A percentile compares a stretch with the other conserved stretches of the same genome.
These are phyloP conservation scores for Glossosoma conforme DNA, from an alignment of 1,140 invertebrate genomes.

Conservation along the genomic window DNA sequence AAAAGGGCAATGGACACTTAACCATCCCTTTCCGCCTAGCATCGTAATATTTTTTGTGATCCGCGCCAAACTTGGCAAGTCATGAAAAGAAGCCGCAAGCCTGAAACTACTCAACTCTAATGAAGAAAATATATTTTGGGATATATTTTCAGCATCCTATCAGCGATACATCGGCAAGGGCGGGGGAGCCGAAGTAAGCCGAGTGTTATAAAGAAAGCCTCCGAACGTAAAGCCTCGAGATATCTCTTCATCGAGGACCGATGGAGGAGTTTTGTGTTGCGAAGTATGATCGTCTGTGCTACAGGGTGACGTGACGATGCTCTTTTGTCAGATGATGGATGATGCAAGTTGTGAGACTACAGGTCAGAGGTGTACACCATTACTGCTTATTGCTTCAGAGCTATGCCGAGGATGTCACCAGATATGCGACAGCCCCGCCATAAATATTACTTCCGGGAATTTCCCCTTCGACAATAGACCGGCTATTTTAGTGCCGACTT, in stretches of 20 bases:
- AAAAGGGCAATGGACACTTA: too few species aligned
- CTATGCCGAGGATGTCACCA: constrained; percentile 8
- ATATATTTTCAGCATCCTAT: constrained; percentile 12
- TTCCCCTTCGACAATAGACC: constrained; percentile 3
- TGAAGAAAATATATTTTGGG: constrained; percentile 10
- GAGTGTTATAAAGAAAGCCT: neutral
- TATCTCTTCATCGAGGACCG: too few species aligned
- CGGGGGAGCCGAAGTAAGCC: neutral
- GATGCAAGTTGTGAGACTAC: constrained; percentile 13
- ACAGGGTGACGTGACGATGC: constrained; percentile 6
- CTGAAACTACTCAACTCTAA: constrained; percentile 16
- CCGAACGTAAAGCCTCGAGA: neutral
- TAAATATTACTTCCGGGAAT: constrained; percentile 18
- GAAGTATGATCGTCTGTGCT: constrained; percentile 11
- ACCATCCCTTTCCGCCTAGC: too few species aligned
- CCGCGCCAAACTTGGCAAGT: neutral
- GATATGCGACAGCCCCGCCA: constrained; percentile 4
- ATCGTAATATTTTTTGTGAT: constrained; percentile 2
- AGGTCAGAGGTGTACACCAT: constrained; percentile 21
- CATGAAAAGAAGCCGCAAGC: constrained; percentile 5
- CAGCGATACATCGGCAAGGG: neutral
- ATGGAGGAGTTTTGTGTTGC: too few species aligned
- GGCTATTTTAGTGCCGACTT: too few species aligned
- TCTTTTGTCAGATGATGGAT: constrained; percentile 28
- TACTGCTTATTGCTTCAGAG: constrained; percentile 25